Conservation (phyloP, 2,888 invertebrate species). For the Eupithecia vulgata region DNA sequence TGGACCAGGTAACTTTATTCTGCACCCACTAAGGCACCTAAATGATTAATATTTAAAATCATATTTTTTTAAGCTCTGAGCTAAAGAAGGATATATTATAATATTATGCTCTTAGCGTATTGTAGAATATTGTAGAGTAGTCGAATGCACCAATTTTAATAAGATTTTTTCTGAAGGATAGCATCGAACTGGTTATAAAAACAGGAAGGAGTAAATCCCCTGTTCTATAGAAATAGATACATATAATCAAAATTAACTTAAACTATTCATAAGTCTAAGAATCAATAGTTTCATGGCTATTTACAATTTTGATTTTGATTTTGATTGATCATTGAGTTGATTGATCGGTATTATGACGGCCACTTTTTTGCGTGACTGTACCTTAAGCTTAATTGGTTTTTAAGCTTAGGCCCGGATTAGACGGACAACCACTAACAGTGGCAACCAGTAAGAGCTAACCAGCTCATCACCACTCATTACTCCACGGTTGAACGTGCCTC, state of each 20-base stretch:
- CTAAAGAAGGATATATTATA: neutral
- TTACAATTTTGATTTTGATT: conserved; percentile 14
- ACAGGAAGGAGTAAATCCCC: neutral
- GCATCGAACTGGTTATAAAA: neutral
- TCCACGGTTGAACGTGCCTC: no score
- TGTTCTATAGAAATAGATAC: neutral
- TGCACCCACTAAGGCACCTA: neutral
- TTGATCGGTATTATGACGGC: conserved; percentile 43
- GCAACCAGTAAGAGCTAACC: neutral
- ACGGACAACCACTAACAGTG: conserved; percentile 1
- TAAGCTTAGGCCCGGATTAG: conserved; percentile 18
- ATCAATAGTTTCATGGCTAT: conserved; percentile 16
- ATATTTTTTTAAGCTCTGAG: neutral
- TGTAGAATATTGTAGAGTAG: neutral
- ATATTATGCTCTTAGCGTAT: neutral
- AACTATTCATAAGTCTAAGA: conserved; percentile 18
- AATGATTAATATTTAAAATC: neutral
- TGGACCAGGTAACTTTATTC: neutral
- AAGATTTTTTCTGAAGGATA: neutral
- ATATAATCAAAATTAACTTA: neutral
- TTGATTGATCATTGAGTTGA: conserved; percentile 44
- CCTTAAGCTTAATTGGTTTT: conserved; percentile 43
- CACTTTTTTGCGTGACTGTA: conserved; percentile 43
- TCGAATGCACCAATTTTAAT: neutral
- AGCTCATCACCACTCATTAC: neutral